A percentile compares a stretch with the other conserved stretches of the same genome.
Conservation (phyloP, 2,113 vertebrate genomes). For the Anguilla japonica region DNA sequence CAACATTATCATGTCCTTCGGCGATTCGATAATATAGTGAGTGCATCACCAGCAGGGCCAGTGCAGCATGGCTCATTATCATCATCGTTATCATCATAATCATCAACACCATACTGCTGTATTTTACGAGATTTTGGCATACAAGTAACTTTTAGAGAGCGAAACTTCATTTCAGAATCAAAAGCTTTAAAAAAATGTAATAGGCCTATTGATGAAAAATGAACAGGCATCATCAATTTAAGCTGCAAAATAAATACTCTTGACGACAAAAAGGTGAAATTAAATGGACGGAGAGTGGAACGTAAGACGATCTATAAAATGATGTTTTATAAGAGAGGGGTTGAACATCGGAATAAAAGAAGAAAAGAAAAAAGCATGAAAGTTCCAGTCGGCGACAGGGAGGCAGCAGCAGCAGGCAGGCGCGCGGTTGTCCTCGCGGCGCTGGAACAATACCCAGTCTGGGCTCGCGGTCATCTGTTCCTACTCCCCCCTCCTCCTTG, state of each 20-base stretch:
- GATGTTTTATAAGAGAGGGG: conserved; percentile 19
- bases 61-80: background rate
- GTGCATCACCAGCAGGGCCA: background rate
- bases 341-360: conserved; percentile 28
- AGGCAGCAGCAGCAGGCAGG: conserved; percentile 78
- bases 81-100: background rate
- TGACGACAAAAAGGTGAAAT: background rate
- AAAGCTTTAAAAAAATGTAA: background rate
- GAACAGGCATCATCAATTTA: background rate
- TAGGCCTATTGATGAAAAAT: background rate
- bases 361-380: conserved; percentile 15
- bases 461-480: conserved; percentile 59
- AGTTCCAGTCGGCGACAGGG: conserved; percentile 48
- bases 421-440: conserved; percentile 60
- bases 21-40: background rate
- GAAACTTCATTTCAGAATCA: background rate
- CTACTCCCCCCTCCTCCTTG: conserved; percentile 55
- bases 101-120: background rate
- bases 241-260: background rate
- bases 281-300: background rate
- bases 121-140: background rate
- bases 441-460: conserved; percentile 66
- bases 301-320: conserved; percentile 14
- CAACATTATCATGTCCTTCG: background rate
- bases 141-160: background rate